Base-by-base conservation (phyloP, 2,888 invertebrate genomes). In the Epistrophe grossulariae region DNA sequence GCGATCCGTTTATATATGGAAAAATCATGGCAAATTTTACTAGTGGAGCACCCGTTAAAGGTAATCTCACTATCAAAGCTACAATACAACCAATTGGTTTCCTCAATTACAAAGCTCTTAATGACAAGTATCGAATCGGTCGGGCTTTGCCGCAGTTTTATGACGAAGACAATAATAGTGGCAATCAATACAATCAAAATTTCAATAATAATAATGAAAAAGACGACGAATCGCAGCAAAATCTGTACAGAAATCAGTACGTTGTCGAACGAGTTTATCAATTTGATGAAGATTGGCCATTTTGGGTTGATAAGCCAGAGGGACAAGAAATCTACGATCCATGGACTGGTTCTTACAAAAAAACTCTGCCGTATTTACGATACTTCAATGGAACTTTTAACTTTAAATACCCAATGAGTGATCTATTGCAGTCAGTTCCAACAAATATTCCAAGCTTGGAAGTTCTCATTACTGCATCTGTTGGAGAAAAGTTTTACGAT, bases 21-120 rank as follows among this genome's bases (percentile, higher is more conserved):
- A 95, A 96, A 1, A 95, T 99, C 3, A 96, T 97, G 95, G 98
- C 99, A 0, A 99, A 99, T 95, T 98, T 98, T 91, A 98, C 98
- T 1, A 98, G 97, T 82, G 99, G 99, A 1, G 97, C 96, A 35
- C 98, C 98, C 0, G 98, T 98, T 0, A 94, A 94, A 45, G 98
- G 98, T 10, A 98, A 98, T 93, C 94, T 98, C 24, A 98, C 98
- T 0, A 93, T 99, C 1, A 96, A 95, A 91, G 97, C 97, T 0
- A 96, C 95, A 31, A 94, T 98, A 40, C 93, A 95, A 1, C 96
- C 97, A 5, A 95, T 97, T 57, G 95, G 95, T 73, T 94, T 93
- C 91, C 94, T 94, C 91, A 93, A 94, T 60, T 94, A 94, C 91
- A 91, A 94, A 92, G 72, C 94, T 91, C 91, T 95, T 88, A 93